Evolutionary conservation across 1,140 invertebrate genomes (phyloP).

Genomic region (Acromyrmex charruanus): DNA sequence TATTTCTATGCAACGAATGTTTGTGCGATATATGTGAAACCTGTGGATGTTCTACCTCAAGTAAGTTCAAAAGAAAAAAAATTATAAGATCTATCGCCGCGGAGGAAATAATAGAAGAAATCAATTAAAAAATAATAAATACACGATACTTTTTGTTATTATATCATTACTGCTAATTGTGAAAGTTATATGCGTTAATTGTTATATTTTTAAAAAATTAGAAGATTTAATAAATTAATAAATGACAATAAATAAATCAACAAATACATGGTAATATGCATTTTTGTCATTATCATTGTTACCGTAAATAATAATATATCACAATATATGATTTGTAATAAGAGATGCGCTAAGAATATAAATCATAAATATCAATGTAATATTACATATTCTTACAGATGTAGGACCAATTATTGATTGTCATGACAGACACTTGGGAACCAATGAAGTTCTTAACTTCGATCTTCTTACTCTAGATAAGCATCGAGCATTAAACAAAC

Average conservation of each 20-base stretch:
- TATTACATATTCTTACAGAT: conserved; percentile 33
- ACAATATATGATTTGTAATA: background rate
- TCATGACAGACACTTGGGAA: conserved; percentile 55
- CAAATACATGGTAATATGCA: background rate
- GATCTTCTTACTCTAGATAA: conserved; percentile 67
- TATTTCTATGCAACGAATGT: conserved; percentile 49
- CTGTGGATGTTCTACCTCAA: conserved; percentile 60
- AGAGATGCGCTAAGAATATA: background rate
- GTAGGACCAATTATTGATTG: conserved; percentile 67
- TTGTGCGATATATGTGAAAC: conserved; percentile 67
- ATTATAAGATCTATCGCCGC: background rate
- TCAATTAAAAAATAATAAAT: conserved; percentile 5
- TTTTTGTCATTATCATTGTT: background rate
- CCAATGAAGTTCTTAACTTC: conserved; percentile 65
- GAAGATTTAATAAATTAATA: conserved; percentile 11
- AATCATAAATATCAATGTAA: background rate
- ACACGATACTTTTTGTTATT: background rate
- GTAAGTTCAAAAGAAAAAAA: conserved; percentile 45
- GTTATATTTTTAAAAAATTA: background rate
- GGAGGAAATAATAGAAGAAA: background rate
- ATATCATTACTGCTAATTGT: background rate
- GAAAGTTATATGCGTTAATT: background rate
- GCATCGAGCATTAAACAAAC: conserved; percentile 48
- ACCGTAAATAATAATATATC: background rate
- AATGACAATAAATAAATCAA: background rate